Base-by-base conservation (phyloP, 2,113 vertebrate genomes). In the Hyaena hyaena region DNA sequence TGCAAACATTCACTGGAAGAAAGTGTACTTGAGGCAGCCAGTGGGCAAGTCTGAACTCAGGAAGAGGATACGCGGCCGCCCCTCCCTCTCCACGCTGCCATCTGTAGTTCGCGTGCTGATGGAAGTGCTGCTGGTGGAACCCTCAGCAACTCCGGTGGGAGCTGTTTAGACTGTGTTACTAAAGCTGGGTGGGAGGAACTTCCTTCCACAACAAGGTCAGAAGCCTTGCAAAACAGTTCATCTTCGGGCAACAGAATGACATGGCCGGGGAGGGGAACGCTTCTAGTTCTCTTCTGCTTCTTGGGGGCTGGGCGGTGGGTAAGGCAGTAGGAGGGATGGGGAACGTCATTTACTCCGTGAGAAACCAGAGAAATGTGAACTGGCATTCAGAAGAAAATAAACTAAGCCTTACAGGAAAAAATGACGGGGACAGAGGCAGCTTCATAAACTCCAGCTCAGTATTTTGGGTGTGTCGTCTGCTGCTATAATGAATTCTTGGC, bases 1-100 rank as follows among this genome's bases (percentile, higher is more conserved):
- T 61, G 93, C 96, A 87, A 94, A 96, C n/a, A 1, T 58, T 92
- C 79, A 66, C 48, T 10, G 88, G 96, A 94, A 96, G 86, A 95
- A 97, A 96, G 86, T 83, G 79, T 71, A 96, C 93, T 82, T 39
- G 76, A 97, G 93, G 96, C 96, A 96, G 95, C 95, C 82, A 63
- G 86, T 3, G 97, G 96, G 94, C 98, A 97, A 98, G 97, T 96
- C 97, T 96, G 95, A 92, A 94, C 89, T 94, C 95, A 97, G 96
- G 80, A 97, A 93, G 96, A 35, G 86, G 77, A 86, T 26, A 91
- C 23, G 92, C 45, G 14, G 9, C 76, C 91, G 98, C 98, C 97
- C 98, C 98, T 97, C 98, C 98, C 97, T 97, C 96, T 19, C 39
- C 79, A 71, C 66, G 50, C 35, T 90, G 86, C 96, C 92, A 84